These are phyloP conservation scores for Amphipoea oculea DNA, from an alignment of 2,888 invertebrate species.

Conservation along the genomic window DNA sequence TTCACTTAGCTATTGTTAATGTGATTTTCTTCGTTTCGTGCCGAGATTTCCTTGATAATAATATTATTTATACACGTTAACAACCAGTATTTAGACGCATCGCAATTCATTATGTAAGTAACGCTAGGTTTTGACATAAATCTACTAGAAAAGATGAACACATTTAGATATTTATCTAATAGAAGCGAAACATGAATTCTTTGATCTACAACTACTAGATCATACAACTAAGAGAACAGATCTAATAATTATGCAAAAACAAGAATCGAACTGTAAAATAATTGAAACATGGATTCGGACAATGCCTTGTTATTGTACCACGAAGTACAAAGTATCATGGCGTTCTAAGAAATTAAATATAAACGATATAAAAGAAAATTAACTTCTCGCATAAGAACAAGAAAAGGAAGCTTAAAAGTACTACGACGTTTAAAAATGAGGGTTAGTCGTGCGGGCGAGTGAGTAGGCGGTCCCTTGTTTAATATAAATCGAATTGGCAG, in stretches of 20 bases:
- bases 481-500: slow-evolving; percentile 60
- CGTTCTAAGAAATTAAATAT: slow-evolving; percentile 24
- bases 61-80: slow-evolving; percentile 9
- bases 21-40: slow-evolving; percentile 35
- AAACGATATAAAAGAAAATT: slow-evolving; percentile 16
- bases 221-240: slow-evolving; percentile 14
- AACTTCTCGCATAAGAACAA: slow-evolving; percentile 25
- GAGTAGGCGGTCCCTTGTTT: slow-evolving; percentile 58
- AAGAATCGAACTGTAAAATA: not conserved
- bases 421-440: slow-evolving; percentile 51
- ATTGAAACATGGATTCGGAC: not conserved
- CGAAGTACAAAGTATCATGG: slow-evolving; percentile 8
- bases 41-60: slow-evolving; percentile 39
- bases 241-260: slow-evolving; percentile 29
- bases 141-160: slow-evolving; percentile 8
- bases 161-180: slow-evolving; percentile 22
- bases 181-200: slow-evolving; percentile 34
- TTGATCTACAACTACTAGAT: slow-evolving; percentile 38
- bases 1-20: slow-evolving; percentile 47
- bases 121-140: slow-evolving; percentile 22
- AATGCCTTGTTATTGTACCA: not conserved
- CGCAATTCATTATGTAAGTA: slow-evolving; percentile 12
- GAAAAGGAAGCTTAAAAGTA: slow-evolving; percentile 46
- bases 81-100: slow-evolving; percentile 13
- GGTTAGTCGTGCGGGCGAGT: slow-evolving; percentile 51